Percentiles rank a stretch among this genome's conserved stretches.
phyloP scores from a whole-genome alignment of 2,888 invertebrate species.

The Seladonia tumulorum region DNA sequence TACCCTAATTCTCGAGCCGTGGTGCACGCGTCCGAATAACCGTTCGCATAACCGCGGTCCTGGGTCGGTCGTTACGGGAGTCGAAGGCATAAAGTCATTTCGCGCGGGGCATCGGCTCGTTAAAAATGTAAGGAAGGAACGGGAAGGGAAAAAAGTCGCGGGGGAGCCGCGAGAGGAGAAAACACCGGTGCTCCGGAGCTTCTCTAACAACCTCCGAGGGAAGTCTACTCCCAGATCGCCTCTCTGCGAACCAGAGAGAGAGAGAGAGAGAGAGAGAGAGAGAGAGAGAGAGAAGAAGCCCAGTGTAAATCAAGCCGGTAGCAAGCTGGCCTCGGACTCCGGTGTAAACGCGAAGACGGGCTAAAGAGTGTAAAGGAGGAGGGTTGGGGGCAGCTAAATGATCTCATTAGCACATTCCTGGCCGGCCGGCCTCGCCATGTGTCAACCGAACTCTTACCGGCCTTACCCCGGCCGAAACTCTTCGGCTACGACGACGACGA shows the following conservation, averaged over 20 bases:
- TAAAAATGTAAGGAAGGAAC: slow-evolving; percentile 19
- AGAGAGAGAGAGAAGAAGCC: slow-evolving; percentile 44
- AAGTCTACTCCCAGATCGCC: neutral
- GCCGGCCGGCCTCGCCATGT: slow-evolving; percentile 78
- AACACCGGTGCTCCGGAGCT: slow-evolving; percentile 13
- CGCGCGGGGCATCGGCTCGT: slow-evolving; percentile 26
- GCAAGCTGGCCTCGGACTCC: slow-evolving; percentile 58
- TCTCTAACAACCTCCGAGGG: slow-evolving; percentile 44
- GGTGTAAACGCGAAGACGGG: slow-evolving; percentile 68
- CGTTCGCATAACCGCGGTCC: neutral
- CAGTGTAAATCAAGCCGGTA: slow-evolving; percentile 75
- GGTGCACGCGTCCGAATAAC: neutral
- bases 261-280: slow-evolving; percentile 4
- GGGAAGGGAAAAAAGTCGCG: slow-evolving; percentile 19
- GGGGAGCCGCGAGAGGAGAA: slow-evolving; percentile 16
- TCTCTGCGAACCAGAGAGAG: neutral
- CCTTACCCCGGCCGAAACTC: slow-evolving; percentile 65
- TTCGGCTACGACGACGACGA: slow-evolving; percentile 72
- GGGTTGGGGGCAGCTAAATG: slow-evolving; percentile 78
- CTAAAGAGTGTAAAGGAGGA: slow-evolving; percentile 68
- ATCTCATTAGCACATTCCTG: slow-evolving; percentile 84
- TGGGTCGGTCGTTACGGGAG: slow-evolving; percentile 21
- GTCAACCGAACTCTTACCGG: slow-evolving; percentile 76
- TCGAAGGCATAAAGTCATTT: slow-evolving; percentile 30
- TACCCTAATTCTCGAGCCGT: neutral